These are phyloP conservation scores for Julus scandinavius DNA, from an alignment of 2,888 invertebrate species.

Conservation along the genomic window DNA sequence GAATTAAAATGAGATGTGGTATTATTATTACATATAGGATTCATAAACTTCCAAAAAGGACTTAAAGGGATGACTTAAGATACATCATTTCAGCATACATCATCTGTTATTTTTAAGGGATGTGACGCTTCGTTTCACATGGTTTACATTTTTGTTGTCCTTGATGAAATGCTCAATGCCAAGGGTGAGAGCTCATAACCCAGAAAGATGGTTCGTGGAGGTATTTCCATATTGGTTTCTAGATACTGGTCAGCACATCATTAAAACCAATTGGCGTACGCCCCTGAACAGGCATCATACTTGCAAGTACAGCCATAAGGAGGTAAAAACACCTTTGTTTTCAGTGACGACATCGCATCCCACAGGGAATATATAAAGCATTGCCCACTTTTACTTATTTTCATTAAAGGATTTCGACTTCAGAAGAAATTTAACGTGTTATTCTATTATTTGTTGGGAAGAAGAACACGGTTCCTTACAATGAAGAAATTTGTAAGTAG, in stretches of 20 bases:
- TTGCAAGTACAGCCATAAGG: slow-evolving; percentile 21
- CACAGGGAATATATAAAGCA: slow-evolving; percentile 42
- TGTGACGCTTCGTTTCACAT: neutral
- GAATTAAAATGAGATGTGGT: neutral
- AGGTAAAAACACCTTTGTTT: slow-evolving; percentile 44
- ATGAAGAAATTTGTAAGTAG: slow-evolving; percentile 44
- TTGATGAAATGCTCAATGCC: slow-evolving; percentile 36
- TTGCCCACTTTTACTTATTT: slow-evolving; percentile 43
- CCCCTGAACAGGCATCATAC: slow-evolving; percentile 37
- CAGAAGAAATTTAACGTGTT: neutral
- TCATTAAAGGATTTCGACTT: slow-evolving; percentile 40
- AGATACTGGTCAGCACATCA: slow-evolving; percentile 43
- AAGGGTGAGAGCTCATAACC: slow-evolving; percentile 46
- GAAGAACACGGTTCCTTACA: neutral
- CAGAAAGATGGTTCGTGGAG: slow-evolving; percentile 22
- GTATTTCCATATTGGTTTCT: slow-evolving; percentile 31
- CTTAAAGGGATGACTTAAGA: neutral
- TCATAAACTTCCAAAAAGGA: neutral
- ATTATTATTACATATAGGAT: neutral
- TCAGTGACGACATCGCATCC: slow-evolving; percentile 46
- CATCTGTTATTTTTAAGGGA: neutral
- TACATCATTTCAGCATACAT: neutral
- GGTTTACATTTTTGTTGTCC: neutral
- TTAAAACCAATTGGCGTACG: slow-evolving; percentile 32
- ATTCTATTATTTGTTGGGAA: neutral